A percentile compares a stretch with the other conserved stretches of the same genome.
Conservation (phyloP, 2,797 vertebrate genomes). For the Siniperca undulata region DNA sequence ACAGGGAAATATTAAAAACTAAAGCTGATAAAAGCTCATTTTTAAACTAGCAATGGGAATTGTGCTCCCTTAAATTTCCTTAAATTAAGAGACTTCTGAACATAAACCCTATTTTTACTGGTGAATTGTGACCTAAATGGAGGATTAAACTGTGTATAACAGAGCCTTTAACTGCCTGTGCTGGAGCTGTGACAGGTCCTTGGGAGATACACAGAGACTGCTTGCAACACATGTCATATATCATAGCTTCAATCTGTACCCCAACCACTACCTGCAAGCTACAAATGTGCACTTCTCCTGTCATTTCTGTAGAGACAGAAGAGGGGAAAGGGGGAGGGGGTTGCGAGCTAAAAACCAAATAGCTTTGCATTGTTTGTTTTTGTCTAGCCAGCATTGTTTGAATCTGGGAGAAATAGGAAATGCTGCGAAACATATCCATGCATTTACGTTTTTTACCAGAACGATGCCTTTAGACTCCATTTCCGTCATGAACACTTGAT, state of each 20-base stretch:
- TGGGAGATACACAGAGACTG: constrained; percentile 86
- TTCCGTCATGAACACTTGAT: constrained; percentile 44
- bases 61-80: constrained; percentile 26
- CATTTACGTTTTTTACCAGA: constrained; percentile 40
- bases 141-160: constrained; percentile 81
- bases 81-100: constrained; percentile 50
- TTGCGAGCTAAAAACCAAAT: constrained; percentile 73
- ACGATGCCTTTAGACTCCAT: constrained; percentile 40
- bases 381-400: constrained; percentile 66
- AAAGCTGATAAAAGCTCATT: constrained; percentile 34
- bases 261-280: constrained; percentile 86
- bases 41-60: constrained; percentile 26
- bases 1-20: constrained; percentile 41
- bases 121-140: constrained; percentile 82
- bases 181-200: constrained; percentile 84
- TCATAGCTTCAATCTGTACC: constrained; percentile 87
- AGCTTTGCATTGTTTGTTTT: constrained; percentile 82
- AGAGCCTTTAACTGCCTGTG: constrained; percentile 81
- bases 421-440: constrained; percentile 55
- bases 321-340: constrained; percentile 46
- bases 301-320: constrained; percentile 77
- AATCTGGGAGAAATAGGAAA: constrained; percentile 58
- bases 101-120: constrained; percentile 60
- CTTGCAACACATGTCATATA: constrained; percentile 89
- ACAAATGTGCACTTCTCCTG: constrained; percentile 85